These are phyloP conservation scores for Chaetodon trifasciatus DNA, from an alignment of 2,797 vertebrate species.

Conservation along the genomic window DNA sequence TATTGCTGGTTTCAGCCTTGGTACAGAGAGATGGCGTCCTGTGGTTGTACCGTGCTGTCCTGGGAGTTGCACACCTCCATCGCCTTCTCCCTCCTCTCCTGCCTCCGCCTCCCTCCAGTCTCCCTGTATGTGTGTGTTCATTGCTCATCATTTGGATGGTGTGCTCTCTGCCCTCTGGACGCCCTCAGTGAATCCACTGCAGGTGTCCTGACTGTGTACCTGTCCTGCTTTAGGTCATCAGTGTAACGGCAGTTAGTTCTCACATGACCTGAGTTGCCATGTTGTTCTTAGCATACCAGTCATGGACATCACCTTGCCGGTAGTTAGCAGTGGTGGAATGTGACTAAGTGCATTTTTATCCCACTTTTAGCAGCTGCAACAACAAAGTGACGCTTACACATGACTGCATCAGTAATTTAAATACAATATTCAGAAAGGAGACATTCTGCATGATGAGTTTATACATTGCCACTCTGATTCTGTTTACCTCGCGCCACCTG, in stretches of 20 bases:
- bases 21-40: slow-evolving; percentile 5
- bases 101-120: not conserved
- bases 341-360: not conserved
- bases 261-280: not conserved
- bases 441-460: too few relatives aligned
- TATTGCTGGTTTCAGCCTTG: not conserved
- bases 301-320: not conserved
- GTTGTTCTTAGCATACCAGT: not conserved
- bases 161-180: slow-evolving; percentile 22
- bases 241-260: not conserved
- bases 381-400: too few relatives aligned
- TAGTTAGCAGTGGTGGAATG: not conserved
- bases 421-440: too few relatives aligned
- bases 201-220: slow-evolving; percentile 1
- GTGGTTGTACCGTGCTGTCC: not conserved
- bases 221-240: slow-evolving; percentile 12
- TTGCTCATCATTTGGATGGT: slow-evolving; percentile 16
- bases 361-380: too few relatives aligned
- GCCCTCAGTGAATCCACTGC: slow-evolving; percentile 15
- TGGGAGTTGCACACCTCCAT: slow-evolving; percentile 18
- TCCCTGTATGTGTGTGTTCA: not conserved
- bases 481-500: too few relatives aligned
- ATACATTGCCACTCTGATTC: too few relatives aligned
- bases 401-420: too few relatives aligned
- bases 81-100: slow-evolving; percentile 2